phyloP scores from a whole-genome alignment of 2,113 vertebrate species.

The Thalassoma bifasciatum region DNA sequence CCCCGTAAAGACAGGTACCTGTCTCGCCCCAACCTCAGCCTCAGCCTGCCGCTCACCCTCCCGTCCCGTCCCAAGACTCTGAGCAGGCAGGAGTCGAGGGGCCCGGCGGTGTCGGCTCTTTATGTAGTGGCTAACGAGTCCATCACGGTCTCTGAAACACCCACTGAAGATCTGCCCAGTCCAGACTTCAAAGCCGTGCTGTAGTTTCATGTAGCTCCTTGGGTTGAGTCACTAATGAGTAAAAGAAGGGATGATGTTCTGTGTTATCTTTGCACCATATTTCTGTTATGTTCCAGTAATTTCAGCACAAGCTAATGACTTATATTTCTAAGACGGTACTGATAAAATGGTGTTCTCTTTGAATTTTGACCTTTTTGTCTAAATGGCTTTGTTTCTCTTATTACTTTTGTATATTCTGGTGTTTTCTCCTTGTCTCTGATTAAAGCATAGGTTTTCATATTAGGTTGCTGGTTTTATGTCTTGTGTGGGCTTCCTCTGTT shows the following conservation, averaged over 20 bases:
- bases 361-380: conserved; percentile 34
- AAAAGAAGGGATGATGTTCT: conserved; percentile 54
- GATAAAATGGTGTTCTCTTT: conserved; percentile 35
- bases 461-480: conserved; percentile 77
- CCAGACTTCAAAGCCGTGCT: conserved; percentile 71
- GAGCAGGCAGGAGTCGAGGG: conserved; percentile 80
- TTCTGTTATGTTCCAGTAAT: conserved; percentile 38
- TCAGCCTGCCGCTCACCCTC: conserved; percentile 75
- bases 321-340: conserved; percentile 42
- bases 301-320: conserved; percentile 33
- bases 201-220: conserved; percentile 45
- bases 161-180: conserved; percentile 75
- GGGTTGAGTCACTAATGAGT: conserved; percentile 18
- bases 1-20: conserved; percentile 95
- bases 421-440: conserved; percentile 68
- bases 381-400: conserved; percentile 34
- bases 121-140: conserved; percentile 84
- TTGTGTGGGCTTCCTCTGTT: conserved; percentile 74
- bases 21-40: conserved; percentile 80
- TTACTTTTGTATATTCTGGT: conserved; percentile 65
- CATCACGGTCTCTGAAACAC: conserved; percentile 80
- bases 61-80: conserved; percentile 72
- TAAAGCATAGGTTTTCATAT: conserved; percentile 72
- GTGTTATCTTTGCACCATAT: conserved; percentile 45
- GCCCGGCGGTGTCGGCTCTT: conserved; percentile 76